Base-by-base conservation (phyloP, 2,797 vertebrate genomes). In the Scomberomorus guttatus region DNA sequence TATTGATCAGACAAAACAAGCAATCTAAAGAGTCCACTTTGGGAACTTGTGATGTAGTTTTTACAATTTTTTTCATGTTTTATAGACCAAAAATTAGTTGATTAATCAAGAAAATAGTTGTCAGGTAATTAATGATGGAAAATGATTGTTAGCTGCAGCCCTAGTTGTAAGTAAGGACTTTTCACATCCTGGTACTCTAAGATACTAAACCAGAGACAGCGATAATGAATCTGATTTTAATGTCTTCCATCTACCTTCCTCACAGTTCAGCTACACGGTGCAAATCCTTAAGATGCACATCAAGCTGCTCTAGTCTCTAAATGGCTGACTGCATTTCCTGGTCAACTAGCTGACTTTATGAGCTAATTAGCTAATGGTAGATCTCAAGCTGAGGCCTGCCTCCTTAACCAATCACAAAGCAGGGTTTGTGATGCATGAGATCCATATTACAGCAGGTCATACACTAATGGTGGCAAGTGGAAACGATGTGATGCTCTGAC, bases 341-440 rank as follows among this genome's bases (percentile, higher is more conserved):
- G 79, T 91, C 89, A 90, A 87, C 87, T 87, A 90, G 81, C 87
- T 70, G 75, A 86, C 81, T 94, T 93, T 94, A 93, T 90, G 90
- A 92, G 90, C 87, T 92, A 92, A 94, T 94, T 94, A 94, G 89
- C 91, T 93, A 94, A 95, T 94, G 92, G 91, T 71, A 76, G 82
- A 81, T 76, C 74, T 83, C 79, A 84, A 83, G 79, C 81, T 84
- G 79, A 77, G 79, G 74, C 60, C 77, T 81, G 80, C 51, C 58
- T 84, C 81, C 67, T 79, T 73, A 83, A 81, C 91, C 90, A 92
- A 91, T 92, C 86, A 84, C 75, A 77, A 71, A 24, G 66, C n/a
- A 6, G 54, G 65, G 69, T 84, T 85, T 63, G 84, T 87, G 86
- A 89, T 89, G 90, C 90, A 85, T 89, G 87, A 80, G 76, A 85